These are phyloP conservation scores for Brotula barbata DNA, from an alignment of 2,797 vertebrate species.

Conservation along the genomic window DNA sequence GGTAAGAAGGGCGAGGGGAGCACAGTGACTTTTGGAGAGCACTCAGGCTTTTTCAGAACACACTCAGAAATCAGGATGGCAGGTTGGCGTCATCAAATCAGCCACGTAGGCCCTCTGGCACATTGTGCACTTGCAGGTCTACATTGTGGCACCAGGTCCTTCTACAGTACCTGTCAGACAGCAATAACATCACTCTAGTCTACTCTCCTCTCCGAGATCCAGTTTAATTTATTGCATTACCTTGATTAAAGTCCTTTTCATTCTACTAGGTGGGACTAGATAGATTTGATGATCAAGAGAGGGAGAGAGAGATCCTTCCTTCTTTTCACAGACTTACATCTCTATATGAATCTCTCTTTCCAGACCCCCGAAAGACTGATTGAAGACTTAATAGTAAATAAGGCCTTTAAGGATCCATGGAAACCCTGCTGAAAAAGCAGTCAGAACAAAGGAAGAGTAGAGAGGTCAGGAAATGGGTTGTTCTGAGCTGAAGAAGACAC, in stretches of 20 bases:
- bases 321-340: no score
- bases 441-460: slow-evolving; percentile 4
- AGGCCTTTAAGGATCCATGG: no score
- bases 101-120: slow-evolving; percentile 39
- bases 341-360: no score
- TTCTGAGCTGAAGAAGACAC: slow-evolving; percentile 1
- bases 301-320: no score
- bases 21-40: slow-evolving; percentile 27
- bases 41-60: slow-evolving; percentile 26
- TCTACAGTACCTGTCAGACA: slow-evolving; percentile 41
- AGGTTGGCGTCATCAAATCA: slow-evolving; percentile 39
- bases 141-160: slow-evolving; percentile 35
- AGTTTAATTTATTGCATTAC: no score
- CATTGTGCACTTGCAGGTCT: slow-evolving; percentile 35
- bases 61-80: slow-evolving; percentile 49
- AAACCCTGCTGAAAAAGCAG: no score
- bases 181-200: background rate
- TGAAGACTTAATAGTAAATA: no score
- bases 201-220: background rate
- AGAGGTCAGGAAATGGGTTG: slow-evolving; percentile 15
- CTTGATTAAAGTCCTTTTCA: background rate
- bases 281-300: no score
- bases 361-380: no score
- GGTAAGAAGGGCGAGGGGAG: slow-evolving; percentile 28
- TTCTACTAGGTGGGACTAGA: slow-evolving; percentile 5